These are phyloP conservation scores for Zhuqinia jingwanae DNA, from an alignment of 2,888 invertebrate genomes.

Conservation along the genomic window DNA sequence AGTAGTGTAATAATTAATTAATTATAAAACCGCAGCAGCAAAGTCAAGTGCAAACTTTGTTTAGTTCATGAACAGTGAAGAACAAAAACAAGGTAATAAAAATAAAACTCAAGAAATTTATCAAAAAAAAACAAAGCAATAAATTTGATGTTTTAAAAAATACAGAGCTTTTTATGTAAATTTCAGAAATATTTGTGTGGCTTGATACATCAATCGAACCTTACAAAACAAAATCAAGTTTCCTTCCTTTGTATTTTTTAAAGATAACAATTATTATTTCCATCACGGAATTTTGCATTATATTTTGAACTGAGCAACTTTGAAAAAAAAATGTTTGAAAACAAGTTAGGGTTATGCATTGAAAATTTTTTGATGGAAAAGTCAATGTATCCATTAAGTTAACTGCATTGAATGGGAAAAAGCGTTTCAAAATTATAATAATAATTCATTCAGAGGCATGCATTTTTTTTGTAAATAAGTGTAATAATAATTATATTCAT, in stretches of 20 bases:
- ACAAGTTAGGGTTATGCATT: background rate
- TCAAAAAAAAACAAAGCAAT: slow-evolving; percentile 36
- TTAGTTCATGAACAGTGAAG: no score
- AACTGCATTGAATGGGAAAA: slow-evolving; percentile 57
- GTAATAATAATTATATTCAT: background rate
- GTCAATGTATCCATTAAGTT: background rate
- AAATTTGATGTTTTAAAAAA: slow-evolving; percentile 2
- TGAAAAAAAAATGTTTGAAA: background rate
- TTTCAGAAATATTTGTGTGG: slow-evolving; percentile 3
- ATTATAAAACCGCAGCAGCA: no score
- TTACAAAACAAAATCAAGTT: slow-evolving; percentile 22
- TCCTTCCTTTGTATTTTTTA: background rate
- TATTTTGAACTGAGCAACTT: slow-evolving; percentile 13
- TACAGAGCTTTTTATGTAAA: no score
- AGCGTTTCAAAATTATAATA: slow-evolving; percentile 28
- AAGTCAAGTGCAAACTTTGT: background rate
- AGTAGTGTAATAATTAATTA: no score
- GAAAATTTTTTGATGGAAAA: background rate
- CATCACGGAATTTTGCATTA: slow-evolving; percentile 51
- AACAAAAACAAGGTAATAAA: slow-evolving; percentile 11
- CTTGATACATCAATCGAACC: no score
- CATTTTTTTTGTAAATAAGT: background rate
- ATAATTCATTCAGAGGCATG: background rate
- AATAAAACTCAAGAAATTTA: slow-evolving; percentile 1
- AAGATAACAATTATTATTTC: no score